Evolutionary conservation across 2,113 vertebrate genomes (phyloP).

Genomic region (Entomyzon cyanotis): DNA sequence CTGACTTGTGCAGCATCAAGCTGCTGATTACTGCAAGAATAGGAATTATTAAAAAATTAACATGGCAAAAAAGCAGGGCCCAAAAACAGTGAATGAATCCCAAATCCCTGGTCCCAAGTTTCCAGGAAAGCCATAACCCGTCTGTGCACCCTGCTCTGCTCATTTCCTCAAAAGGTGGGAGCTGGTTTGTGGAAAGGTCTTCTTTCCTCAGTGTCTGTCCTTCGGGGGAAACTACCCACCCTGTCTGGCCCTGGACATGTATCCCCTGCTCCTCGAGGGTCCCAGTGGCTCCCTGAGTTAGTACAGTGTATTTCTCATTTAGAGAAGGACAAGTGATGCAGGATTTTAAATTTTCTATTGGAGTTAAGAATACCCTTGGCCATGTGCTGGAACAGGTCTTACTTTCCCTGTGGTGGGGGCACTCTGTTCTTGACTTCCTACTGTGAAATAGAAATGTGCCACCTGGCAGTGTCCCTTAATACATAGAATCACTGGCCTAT

Average conservation of each 20-base stretch:
- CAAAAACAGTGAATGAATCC: not conserved
- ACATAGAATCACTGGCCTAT: not conserved
- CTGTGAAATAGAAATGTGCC: not conserved
- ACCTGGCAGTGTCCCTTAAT: not conserved
- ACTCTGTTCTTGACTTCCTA: not conserved
- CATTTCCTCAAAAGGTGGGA: not conserved
- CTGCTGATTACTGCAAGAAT: not conserved
- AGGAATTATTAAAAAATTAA: not conserved
- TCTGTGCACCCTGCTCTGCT: not conserved
- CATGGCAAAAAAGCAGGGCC: not conserved
- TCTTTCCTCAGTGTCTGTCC: not conserved
- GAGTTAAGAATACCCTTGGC: not conserved
- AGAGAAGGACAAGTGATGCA: not conserved
- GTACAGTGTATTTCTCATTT: not conserved
- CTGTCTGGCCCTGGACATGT: not conserved
- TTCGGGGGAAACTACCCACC: not conserved
- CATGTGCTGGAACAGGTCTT: not conserved
- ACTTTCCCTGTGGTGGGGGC: not conserved
- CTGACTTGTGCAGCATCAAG: not conserved
- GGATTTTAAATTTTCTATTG: not conserved
- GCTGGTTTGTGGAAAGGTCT: not conserved
- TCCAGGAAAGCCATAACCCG: not conserved
- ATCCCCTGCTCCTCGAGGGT: not conserved
- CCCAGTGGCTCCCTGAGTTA: not conserved
- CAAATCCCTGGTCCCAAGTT: not conserved